Base-by-base conservation (phyloP, 2,797 vertebrate genomes). In the Percopsis omiscomaycus region DNA sequence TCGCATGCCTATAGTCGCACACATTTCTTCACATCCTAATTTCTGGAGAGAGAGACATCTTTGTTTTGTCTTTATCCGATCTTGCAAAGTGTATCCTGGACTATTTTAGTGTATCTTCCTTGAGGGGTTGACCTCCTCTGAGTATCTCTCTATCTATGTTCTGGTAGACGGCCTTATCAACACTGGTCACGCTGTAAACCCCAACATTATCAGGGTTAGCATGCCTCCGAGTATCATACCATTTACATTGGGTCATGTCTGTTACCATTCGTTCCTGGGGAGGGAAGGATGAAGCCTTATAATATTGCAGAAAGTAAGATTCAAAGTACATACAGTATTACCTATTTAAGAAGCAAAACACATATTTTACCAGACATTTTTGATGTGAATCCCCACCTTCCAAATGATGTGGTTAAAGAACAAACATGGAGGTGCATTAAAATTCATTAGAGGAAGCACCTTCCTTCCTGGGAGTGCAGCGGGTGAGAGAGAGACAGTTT, bases 31-130 rank as follows among this genome's bases (percentile, higher is more conserved):
- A 11, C 44, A 58, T 47, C 57, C 52, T 64, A 8, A 22, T 16
- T 53, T 60, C 54, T 63, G 63, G 32, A 58, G 2, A 61, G 9
- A 57, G 32, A 58, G 1, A 61, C 6, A 57, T 32, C 67, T 57
- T 58, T 66, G 28, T 54, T 74, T 54, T 59, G 65, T 74, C 32
- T 54, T 74, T 75, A 71, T 84, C 79, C 75, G 71, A 79, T 77
- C 46, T 50, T 55, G 54, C 57, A 57, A 52, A 61, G 48, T 45
- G 30, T 74, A 61, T 11, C 3, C 32, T 28, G 48, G 22, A 55
- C 60, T 75, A 66, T 73, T 68, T 71, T 42, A 11, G 64, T 52
- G 47, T 29, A 64, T 76, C 78, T 67, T 72, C 69, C 78, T 80
- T 61, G 0, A 28, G 63, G 73, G 49, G 71, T 13, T 13, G 27